These are phyloP conservation scores for Cheumatopsyche charites DNA, from an alignment of 1,140 invertebrate species.

Conservation along the genomic window DNA sequence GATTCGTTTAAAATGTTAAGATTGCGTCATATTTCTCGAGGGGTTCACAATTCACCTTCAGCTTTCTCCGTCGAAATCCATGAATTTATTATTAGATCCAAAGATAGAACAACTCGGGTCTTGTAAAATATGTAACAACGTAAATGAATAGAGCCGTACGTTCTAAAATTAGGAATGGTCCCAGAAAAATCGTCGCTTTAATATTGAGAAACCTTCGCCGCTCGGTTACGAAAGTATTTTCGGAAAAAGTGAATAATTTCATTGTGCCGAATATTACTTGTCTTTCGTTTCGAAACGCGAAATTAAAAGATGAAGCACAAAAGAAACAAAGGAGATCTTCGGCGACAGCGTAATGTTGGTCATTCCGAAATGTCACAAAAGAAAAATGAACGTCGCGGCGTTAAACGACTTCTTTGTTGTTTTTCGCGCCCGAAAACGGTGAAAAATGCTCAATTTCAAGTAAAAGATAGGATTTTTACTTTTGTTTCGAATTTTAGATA, in stretches of 20 bases:
- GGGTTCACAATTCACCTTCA: too few species aligned
- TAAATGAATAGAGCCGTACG: too few species aligned
- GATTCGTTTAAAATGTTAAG: too few species aligned
- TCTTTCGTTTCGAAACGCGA: constrained; percentile 14
- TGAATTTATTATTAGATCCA: too few species aligned
- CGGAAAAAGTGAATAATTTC: constrained; percentile 17
- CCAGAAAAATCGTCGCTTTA: too few species aligned
- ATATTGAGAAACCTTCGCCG: neutral
- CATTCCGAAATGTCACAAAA: constrained; percentile 15
- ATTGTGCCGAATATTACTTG: neutral
- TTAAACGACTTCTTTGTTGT: constrained; percentile 1
- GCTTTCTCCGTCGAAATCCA: too few species aligned
- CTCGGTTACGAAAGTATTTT: neutral
- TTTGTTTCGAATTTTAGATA: too few species aligned
- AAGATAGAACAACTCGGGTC: too few species aligned
- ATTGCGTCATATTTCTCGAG: too few species aligned
- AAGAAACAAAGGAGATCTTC: constrained; percentile 18
- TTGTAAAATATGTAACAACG: too few species aligned
- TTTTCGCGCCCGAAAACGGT: neutral
- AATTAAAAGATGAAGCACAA: constrained; percentile 17
- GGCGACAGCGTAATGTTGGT: constrained; percentile 21
- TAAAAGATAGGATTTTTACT: neutral
- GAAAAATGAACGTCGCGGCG: constrained; percentile 12
- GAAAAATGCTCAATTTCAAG: neutral
- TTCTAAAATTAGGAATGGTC: too few species aligned